Conservation (phyloP, 2,888 invertebrate species). For the Petrolisthes cinctipes region DNA sequence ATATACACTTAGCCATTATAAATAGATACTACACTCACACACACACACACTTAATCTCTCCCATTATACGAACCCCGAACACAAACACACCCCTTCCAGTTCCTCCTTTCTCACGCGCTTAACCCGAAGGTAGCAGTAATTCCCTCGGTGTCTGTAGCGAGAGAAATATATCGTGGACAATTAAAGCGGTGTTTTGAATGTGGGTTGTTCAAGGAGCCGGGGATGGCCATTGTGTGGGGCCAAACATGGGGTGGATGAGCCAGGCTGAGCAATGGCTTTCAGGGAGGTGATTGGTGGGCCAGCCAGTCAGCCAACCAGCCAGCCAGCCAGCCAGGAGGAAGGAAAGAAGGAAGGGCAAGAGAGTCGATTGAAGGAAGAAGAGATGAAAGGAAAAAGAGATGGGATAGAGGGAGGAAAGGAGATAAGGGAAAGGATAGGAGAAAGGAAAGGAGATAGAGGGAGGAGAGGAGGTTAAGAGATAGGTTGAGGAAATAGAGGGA, state of each 20-base stretch:
- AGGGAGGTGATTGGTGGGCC: conserved; percentile 24
- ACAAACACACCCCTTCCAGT: no score
- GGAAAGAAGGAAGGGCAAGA: not conserved
- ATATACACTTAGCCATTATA: no score
- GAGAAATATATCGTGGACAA: conserved; percentile 33
- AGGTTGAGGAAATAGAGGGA: not conserved
- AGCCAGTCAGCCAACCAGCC: not conserved
- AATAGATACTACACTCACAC: no score
- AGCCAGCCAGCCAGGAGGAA: not conserved
- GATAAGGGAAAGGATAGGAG: not conserved
- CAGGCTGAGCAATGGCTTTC: not conserved
- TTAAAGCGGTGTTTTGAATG: conserved; percentile 33
- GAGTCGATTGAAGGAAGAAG: not conserved
- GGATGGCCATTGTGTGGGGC: conserved; percentile 7
- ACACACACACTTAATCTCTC: no score
- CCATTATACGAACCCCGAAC: no score
- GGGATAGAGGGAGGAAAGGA: not conserved
- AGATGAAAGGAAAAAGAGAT: not conserved
- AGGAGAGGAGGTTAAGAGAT: not conserved
- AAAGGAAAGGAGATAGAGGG: not conserved
- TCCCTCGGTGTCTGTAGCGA: conserved; percentile 11
- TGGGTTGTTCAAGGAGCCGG: not conserved
- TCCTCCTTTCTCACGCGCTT: conserved; percentile 12
- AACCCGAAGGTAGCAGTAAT: conserved; percentile 12
- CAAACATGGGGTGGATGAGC: conserved; percentile 9